These are phyloP conservation scores for Cheilosia variabilis DNA, from an alignment of 2,888 invertebrate species.

Conservation along the genomic window DNA sequence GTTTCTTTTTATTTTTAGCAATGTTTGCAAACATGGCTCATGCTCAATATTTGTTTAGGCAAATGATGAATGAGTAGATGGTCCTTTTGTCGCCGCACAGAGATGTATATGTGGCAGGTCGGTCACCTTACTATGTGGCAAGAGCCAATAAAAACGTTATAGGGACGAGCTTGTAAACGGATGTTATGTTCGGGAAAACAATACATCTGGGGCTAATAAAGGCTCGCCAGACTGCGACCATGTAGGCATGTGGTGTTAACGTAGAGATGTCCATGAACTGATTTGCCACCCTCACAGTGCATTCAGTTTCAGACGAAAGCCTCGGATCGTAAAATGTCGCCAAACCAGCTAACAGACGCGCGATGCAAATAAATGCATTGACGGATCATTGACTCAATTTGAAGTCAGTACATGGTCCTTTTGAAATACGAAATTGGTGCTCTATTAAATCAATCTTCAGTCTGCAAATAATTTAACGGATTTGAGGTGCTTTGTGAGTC, in stretches of 20 bases:
- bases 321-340: constrained; percentile 6
- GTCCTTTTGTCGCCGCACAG: background rate
- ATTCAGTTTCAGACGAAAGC: constrained; percentile 3
- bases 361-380: background rate
- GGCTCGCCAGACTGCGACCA: background rate
- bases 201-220: constrained; percentile 6
- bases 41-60: constrained; percentile 9
- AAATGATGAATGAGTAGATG: constrained; percentile 18
- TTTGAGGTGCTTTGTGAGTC: constrained; percentile 9
- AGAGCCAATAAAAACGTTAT: constrained; percentile 10
- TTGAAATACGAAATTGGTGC: background rate
- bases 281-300: background rate
- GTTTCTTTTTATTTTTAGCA: background rate
- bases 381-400: background rate
- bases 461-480: constrained; percentile 11
- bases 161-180: background rate
- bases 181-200: background rate
- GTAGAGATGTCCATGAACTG: constrained; percentile 12
- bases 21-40: constrained; percentile 37
- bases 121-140: background rate
- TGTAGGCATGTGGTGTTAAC: constrained; percentile 9
- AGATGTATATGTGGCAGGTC: background rate
- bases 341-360: constrained; percentile 1
- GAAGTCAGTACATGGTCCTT: background rate
- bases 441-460: constrained; percentile 19